phyloP scores from a whole-genome alignment of 2,888 invertebrate genomes.

The Acrobasis suavella region DNA sequence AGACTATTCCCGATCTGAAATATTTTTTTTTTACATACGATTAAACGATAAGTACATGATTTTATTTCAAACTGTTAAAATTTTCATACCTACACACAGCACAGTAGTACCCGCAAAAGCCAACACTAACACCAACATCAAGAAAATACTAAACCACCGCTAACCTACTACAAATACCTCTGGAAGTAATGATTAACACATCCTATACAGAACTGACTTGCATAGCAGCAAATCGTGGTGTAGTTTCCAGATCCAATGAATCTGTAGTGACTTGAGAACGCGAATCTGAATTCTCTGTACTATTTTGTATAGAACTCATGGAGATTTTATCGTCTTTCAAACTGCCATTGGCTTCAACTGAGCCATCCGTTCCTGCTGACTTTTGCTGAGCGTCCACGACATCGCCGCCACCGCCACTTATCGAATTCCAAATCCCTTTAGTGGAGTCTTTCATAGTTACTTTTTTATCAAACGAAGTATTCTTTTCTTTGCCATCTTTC shows the following conservation, averaged over 20 bases:
- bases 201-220: constrained; percentile 82
- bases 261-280: constrained; percentile 78
- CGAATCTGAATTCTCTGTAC: constrained; percentile 70
- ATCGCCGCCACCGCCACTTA: constrained; percentile 75
- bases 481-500: constrained; percentile 78
- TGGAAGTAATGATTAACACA: neutral
- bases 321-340: constrained; percentile 77
- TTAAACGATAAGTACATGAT: too few relatives aligned
- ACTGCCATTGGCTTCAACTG: constrained; percentile 66
- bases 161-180: neutral
- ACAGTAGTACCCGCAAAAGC: neutral
- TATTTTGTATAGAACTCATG: constrained; percentile 65
- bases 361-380: constrained; percentile 58
- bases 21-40: too few relatives aligned
- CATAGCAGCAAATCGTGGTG: constrained; percentile 79
- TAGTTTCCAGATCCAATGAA: constrained; percentile 75
- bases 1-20: too few relatives aligned
- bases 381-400: constrained; percentile 75
- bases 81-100: neutral
- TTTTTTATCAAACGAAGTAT: constrained; percentile 65
- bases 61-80: too few relatives aligned
- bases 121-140: constrained; percentile 4
- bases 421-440: constrained; percentile 73
- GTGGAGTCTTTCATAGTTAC: constrained; percentile 70
- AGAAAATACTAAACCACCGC: neutral